Conservation (phyloP, 2,888 invertebrate genomes). For the Epinotia bilunana region DNA sequence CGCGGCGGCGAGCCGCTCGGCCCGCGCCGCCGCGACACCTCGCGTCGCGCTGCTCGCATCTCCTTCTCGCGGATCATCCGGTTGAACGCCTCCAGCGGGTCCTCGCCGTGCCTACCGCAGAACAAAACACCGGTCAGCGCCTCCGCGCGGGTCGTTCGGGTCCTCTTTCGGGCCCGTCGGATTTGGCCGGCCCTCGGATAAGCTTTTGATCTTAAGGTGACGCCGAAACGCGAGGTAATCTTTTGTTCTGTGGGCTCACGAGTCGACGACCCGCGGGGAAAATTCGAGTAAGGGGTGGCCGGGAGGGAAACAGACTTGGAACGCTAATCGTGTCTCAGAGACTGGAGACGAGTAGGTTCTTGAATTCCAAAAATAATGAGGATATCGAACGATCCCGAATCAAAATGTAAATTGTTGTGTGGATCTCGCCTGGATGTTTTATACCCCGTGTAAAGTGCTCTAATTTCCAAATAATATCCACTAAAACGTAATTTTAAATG, state of each 20-base stretch:
- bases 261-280: constrained; percentile 23
- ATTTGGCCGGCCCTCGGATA: not conserved
- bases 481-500: no score
- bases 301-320: not conserved
- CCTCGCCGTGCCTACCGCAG: constrained; percentile 88
- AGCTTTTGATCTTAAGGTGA: not conserved
- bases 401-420: not conserved
- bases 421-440: not conserved
- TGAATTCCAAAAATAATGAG: not conserved
- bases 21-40: constrained; percentile 85
- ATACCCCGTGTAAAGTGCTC: no score
- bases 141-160: not conserved
- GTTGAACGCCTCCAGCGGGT: constrained; percentile 94
- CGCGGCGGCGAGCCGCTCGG: constrained; percentile 59
- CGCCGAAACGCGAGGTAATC: not conserved
- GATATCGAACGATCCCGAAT: not conserved
- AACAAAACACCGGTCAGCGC: constrained; percentile 43
- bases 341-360: not conserved
- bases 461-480: no score
- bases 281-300: not conserved
- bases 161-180: not conserved
- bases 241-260: constrained; percentile 31
- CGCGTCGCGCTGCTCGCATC: constrained; percentile 87
- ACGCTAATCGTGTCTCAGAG: not conserved
- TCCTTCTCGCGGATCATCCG: constrained; percentile 94